Conservation (phyloP, 2,797 vertebrate genomes). For the Pseudocheirus occidentalis region DNA sequence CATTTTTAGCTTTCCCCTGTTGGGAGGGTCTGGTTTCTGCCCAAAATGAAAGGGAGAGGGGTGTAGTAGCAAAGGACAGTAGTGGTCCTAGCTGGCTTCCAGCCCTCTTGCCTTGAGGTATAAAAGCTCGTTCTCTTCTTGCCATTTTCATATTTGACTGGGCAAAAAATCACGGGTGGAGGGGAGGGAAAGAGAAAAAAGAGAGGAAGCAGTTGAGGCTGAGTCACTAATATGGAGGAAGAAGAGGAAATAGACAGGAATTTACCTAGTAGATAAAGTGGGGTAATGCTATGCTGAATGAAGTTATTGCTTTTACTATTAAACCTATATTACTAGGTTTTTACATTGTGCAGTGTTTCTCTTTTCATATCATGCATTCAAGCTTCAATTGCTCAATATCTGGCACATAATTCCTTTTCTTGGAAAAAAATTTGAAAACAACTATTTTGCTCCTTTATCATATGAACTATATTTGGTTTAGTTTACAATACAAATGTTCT, state of each 20-base stretch:
- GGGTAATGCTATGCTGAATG: background rate
- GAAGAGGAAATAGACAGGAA: background rate
- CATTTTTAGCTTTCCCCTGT: background rate
- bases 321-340: no score
- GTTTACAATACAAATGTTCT: background rate
- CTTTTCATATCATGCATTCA: background rate
- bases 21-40: background rate
- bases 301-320: no score
- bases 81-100: background rate
- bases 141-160: background rate
- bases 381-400: background rate
- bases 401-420: background rate
- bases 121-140: background rate
- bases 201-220: background rate
- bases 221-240: background rate
- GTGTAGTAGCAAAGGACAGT: background rate
- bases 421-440: background rate
- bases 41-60: background rate
- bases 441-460: background rate
- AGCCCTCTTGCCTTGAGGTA: background rate
- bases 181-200: no score
- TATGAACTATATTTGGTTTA: background rate
- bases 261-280: background rate
- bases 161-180: background rate
- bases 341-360: background rate